Evolutionary conservation across 2,888 invertebrate species (phyloP), one percentile per base, ranked within the genome.

Genomic region (Sphaeridia pumilis): DNA sequence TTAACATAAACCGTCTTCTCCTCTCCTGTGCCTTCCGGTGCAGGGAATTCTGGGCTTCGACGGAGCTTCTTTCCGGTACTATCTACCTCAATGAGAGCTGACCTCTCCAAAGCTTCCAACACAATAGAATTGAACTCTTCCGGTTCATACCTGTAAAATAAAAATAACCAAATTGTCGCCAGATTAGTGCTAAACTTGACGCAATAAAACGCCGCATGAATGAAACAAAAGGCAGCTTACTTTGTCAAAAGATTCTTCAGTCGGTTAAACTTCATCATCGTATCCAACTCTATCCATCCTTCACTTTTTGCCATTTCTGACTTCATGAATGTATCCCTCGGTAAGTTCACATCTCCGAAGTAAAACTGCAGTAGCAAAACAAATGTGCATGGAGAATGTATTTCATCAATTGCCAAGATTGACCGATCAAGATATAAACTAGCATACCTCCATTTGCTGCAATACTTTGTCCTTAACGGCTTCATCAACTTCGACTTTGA

Each of bases 291-390:
- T 21, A 98, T 79, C 97, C 97, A 90, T 2, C 88, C 95, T 49
- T 92, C 86, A 62, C 90, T 86, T 59, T 86, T 75, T 63, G 80
- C 80, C 1, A 86, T 79, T 72, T 92, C 84, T 57, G 87, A 86
- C 65, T 82, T 79, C n/a, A 98, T 74, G 69, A 95, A 98, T 71
- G 87, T 92, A 70, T 98, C 97, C 55, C 85, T 79, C 1, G 84
- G 82, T 48, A 98, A 75, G 72, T 98, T 98, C 4, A 84, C 78
- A 70, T 98, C 89, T 46, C 97, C 93, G 75, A 86, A 87, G 67
- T 78, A 83, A 67, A 78, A 83, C 79, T 82, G 64, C 17, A 25
- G 42, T n/a, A 36, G 17, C 2, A 49, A 14, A 7, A 36, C 26
- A n/a, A n/a, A n/a, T n/a, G n/a, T n/a, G 14, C 31, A 31, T 31